Evolutionary conservation across 2,113 vertebrate genomes (phyloP), one percentile per base, ranked within the genome.

Genomic region (Trogon melanurus): DNA sequence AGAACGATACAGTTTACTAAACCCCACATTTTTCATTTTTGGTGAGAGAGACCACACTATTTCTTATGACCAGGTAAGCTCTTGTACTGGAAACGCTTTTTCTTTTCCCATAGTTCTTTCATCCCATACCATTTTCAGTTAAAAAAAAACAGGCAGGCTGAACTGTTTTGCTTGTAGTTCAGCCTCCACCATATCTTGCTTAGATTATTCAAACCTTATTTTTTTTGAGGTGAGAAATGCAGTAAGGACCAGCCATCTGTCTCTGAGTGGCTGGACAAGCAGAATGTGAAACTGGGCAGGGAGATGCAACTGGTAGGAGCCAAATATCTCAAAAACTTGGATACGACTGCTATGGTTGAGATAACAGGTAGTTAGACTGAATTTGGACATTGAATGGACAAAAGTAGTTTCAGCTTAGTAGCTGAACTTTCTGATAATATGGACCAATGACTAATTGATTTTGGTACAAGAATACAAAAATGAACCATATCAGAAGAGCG

Each of bases 1-100:
- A 47, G 98, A 99, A 66, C 91, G 97, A 45, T 99, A 99, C 64
- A 66, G 81, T 18, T 95, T 99, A 45, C 98, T 98, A 96, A 98
- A 97, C 88, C 99, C 99, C 6, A 99, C 99, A 0, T 96, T 99
- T 88, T 99, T 99, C 82, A 98, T 99, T 96, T 99, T 99, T 96
- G 99, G 93, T 3, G 99, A 98, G 88, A 99, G 99, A 2, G 99
- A 99, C 89, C 22, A 83, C 0, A 91, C 98, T 60, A 99, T 99
- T 89, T 98, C 99, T 57, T 96, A 98, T 18, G 98, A 99, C 25
- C 99, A 99, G 96, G 99, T 99, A 82, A 95, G 97, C 41, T 44
- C 23, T 45, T 93, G 3, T 29, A 34, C 48, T 80, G 13, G 51
- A 83, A 81, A 60, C n/a, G 4, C 12, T 70, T 58, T 56, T 84